Evolutionary conservation across 2,797 vertebrate genomes (phyloP).

Genomic region (Hemibagrus guttatus): DNA sequence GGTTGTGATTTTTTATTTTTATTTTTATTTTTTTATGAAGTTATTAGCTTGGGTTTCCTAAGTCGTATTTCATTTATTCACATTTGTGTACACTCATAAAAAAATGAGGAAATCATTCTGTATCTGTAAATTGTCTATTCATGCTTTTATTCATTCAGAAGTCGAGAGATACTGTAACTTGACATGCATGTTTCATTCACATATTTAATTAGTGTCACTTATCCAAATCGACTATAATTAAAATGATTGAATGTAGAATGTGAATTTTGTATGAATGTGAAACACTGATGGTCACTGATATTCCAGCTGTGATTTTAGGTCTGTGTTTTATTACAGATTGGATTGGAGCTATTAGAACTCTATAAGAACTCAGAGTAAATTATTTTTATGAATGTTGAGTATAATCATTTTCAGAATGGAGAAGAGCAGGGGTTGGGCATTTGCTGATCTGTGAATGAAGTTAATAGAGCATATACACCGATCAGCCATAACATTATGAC

Average conservation of each 20-base stretch:
- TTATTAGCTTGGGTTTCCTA: constrained; percentile 49
- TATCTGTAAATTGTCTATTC: neutral
- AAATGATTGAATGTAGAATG: too few relatives aligned
- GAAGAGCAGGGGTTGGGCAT: too few relatives aligned
- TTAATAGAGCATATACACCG: too few relatives aligned
- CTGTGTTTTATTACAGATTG: constrained; percentile 14
- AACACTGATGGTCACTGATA: neutral
- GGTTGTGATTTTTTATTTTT: constrained; percentile 15
- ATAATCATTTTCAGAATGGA: too few relatives aligned
- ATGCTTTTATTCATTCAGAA: constrained; percentile 30
- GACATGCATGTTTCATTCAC: neutral
- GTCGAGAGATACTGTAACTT: neutral
- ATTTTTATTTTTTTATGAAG: too few relatives aligned
- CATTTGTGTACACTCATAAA: constrained; percentile 33
- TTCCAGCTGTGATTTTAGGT: constrained; percentile 10
- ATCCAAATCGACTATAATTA: too few relatives aligned
- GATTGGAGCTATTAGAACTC: constrained; percentile 20
- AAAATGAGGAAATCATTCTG: neutral
- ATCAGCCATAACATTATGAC: too few relatives aligned
- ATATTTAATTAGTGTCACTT: neutral
- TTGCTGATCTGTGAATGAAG: too few relatives aligned
- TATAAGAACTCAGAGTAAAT: constrained; percentile 64
- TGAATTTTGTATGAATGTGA: constrained; percentile 16
- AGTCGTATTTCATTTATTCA: constrained; percentile 30
- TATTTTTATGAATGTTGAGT: too few relatives aligned